Evolutionary conservation across 2,888 invertebrate species (phyloP).

Genomic region (Melipona beecheii): DNA sequence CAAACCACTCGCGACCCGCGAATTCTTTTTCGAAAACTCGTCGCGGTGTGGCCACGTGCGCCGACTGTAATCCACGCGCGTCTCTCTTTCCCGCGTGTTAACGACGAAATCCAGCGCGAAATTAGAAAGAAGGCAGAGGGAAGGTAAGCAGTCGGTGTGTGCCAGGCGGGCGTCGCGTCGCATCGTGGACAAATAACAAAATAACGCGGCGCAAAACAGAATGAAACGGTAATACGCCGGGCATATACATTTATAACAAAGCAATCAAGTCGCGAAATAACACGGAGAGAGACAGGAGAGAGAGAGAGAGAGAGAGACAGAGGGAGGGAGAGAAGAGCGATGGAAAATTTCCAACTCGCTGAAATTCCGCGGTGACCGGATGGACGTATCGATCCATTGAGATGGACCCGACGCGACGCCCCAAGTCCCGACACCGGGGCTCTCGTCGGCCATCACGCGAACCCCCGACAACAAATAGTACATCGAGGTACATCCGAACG

Average conservation of each 20-base stretch:
- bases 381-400: constrained; percentile 73
- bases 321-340: constrained; percentile 11
- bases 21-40: neutral
- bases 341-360: constrained; percentile 66
- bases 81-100: neutral
- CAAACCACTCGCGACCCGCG: neutral
- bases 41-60: neutral
- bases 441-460: constrained; percentile 54
- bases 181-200: constrained; percentile 35
- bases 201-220: constrained; percentile 40
- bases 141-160: neutral
- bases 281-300: neutral
- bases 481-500: constrained; percentile 42
- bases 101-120: neutral
- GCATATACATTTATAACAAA: constrained; percentile 63
- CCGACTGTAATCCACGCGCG: neutral
- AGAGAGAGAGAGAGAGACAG: no score
- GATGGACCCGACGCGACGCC: constrained; percentile 58
- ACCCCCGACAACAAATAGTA: constrained; percentile 55
- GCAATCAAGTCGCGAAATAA: constrained; percentile 65
- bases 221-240: constrained; percentile 57
- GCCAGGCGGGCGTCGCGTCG: neutral
- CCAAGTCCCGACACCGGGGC: constrained; percentile 2
- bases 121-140: neutral
- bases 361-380: constrained; percentile 67